Evolutionary conservation across 2,797 vertebrate genomes (phyloP), one percentile per base, ranked within the genome.

Genomic region (Orientallactaga sibirica): DNA sequence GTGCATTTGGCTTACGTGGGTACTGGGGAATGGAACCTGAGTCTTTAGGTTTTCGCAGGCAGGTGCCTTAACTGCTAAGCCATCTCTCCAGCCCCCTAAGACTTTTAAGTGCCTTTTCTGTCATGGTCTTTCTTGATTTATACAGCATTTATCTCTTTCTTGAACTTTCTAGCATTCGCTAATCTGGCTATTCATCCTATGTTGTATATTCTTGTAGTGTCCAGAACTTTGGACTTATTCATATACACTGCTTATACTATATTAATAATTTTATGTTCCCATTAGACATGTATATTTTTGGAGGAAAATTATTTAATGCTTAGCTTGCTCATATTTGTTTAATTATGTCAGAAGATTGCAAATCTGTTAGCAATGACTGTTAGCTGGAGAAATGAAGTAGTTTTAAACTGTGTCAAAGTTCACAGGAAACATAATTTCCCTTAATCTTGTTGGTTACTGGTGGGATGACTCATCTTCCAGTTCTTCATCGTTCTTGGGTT

Each of bases 401-500:
- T 58, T 94, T 80, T 85, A 93, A 94, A 94, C 66, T 78, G 20
- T 95, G 95, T 88, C 92, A 86, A 11, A 95, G 92, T 93, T 96
- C 80, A 93, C 61, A 79, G 90, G 90, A 93, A 94, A 67, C 55
- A 96, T 81, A 90, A 94, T 95, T 97, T 95, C 95, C 94, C 92
- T 95, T 95, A 74, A 88, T 93, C 75, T 43, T 9, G 0, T 83
- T 84, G 70, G 66, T 97, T 93, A 91, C 96, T 95, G 90, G 83
- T 83, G n/a, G 73, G 66, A 70, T 97, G 97, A 97, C 74, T 97
- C 97, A 95, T 86, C 88, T 82, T 87, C 88, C 92, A 95, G 82
- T 95, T 95, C 90, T 80, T 67, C 4, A 1, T 90, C 90, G 90
- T 58, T 92, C 74, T 84, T 85, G 43, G 88, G 68, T 84, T 95